Evolutionary conservation across 1,140 invertebrate species (phyloP).

Genomic region (Lepidostoma basale): DNA sequence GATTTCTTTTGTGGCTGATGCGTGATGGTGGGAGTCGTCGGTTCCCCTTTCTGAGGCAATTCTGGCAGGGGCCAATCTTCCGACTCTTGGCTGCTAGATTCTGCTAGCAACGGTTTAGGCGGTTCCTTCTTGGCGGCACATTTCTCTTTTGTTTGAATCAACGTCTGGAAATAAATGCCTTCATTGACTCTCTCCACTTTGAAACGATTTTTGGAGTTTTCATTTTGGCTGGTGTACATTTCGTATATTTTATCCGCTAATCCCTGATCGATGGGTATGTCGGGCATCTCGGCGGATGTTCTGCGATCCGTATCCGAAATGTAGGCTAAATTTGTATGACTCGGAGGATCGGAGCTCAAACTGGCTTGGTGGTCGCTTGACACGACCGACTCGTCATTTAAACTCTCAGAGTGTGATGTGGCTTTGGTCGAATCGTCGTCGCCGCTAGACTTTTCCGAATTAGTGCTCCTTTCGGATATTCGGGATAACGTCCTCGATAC

Average conservation of each 20-base stretch:
- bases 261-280: constrained; percentile 75
- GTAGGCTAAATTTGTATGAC: constrained; percentile 69
- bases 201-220: constrained; percentile 47
- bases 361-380: constrained; percentile 86
- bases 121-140: constrained; percentile 44
- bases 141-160: constrained; percentile 49
- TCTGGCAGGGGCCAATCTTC: constrained; percentile 74
- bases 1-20: constrained; percentile 45
- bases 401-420: constrained; percentile 77
- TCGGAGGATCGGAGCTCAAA: constrained; percentile 79
- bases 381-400: constrained; percentile 81
- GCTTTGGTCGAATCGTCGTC: constrained; percentile 86
- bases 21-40: neutral
- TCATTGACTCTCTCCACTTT: constrained; percentile 42
- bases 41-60: constrained; percentile 55
- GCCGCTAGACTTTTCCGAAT: constrained; percentile 77
- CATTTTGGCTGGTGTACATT: constrained; percentile 58
- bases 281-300: constrained; percentile 81
- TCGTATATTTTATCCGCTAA: constrained; percentile 56
- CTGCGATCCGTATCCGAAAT: constrained; percentile 77
- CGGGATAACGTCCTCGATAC: constrained; percentile 77
- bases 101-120: constrained; percentile 45
- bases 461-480: constrained; percentile 86
- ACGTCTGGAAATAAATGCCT: constrained; percentile 43
- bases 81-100: constrained; percentile 67